phyloP scores from a whole-genome alignment of 1,140 invertebrate genomes.

The Stenopsyche tienmushanensis region DNA sequence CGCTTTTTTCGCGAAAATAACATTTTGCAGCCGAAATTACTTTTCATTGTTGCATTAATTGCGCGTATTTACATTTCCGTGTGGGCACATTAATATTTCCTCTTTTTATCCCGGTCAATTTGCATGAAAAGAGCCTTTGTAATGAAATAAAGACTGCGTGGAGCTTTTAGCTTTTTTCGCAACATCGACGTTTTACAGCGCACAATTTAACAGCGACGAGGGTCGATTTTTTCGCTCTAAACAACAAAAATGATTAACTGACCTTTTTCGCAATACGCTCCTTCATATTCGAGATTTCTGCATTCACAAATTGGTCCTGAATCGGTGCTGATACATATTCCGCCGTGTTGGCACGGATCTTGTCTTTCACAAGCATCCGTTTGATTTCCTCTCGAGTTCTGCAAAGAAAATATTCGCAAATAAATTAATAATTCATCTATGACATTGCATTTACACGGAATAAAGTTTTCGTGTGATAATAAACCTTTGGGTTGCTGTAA shows the following conservation, averaged over 20 bases:
- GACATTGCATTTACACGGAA: too few relatives aligned
- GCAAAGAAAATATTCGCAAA: slow-evolving; percentile 37
- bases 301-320: slow-evolving; percentile 92
- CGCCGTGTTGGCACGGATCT: slow-evolving; percentile 90
- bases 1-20: too few relatives aligned
- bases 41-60: not conserved
- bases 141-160: not conserved
- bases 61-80: not conserved
- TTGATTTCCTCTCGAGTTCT: slow-evolving; percentile 55
- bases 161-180: not conserved
- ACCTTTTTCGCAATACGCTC: slow-evolving; percentile 93
- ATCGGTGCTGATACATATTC: slow-evolving; percentile 92
- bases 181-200: too few relatives aligned
- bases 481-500: too few relatives aligned
- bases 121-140: not conserved
- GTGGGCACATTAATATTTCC: not conserved
- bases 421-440: too few relatives aligned
- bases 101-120: too few relatives aligned
- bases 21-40: too few relatives aligned
- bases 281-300: slow-evolving; percentile 85
- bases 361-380: slow-evolving; percentile 81
- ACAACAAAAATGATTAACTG: too few relatives aligned
- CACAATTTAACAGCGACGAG: too few relatives aligned
- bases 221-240: too few relatives aligned
- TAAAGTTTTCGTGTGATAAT: too few relatives aligned